Percentiles rank a stretch among this genome's conserved stretches.
Evolutionary conservation across 2,797 vertebrate genomes (phyloP).

Genomic region (Moxostoma hubbsi): DNA sequence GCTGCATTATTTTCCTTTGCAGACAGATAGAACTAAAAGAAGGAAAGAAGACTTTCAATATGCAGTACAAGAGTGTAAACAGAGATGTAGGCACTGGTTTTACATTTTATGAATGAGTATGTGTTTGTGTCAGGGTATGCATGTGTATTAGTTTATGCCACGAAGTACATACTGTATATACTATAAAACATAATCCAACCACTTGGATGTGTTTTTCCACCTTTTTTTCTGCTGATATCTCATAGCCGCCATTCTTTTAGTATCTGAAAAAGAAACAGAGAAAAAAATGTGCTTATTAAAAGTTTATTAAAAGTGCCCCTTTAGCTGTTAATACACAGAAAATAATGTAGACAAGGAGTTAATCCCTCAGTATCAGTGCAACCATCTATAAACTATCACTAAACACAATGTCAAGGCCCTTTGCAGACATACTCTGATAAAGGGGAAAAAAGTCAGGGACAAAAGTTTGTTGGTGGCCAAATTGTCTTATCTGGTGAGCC

Average conservation of each 20-base stretch:
- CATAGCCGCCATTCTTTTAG: background rate
- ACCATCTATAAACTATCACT: background rate
- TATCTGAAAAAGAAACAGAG: slow-evolving; percentile 32
- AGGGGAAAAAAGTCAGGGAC: background rate
- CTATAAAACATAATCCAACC: slow-evolving; percentile 6
- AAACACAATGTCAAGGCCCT: background rate
- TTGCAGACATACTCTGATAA: background rate
- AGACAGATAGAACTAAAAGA: slow-evolving; percentile 52
- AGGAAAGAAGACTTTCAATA: slow-evolving; percentile 36
- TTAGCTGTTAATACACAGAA: background rate
- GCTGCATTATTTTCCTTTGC: slow-evolving; percentile 50
- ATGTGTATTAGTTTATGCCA: slow-evolving; percentile 6
- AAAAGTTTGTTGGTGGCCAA: slow-evolving; percentile 35
- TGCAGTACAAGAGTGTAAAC: slow-evolving; percentile 47
- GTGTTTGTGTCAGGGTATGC: background rate
- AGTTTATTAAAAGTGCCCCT: background rate
- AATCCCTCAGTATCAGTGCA: background rate
- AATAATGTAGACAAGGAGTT: background rate
- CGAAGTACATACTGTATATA: background rate
- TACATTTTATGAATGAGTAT: slow-evolving; percentile 18
- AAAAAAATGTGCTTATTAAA: background rate
- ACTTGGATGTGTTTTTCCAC: slow-evolving; percentile 10
- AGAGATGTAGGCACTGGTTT: slow-evolving; percentile 48
- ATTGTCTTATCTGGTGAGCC: slow-evolving; percentile 46
- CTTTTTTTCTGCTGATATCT: background rate